phyloP scores from a whole-genome alignment of 2,113 vertebrate genomes.

The Centropus unirufus region DNA sequence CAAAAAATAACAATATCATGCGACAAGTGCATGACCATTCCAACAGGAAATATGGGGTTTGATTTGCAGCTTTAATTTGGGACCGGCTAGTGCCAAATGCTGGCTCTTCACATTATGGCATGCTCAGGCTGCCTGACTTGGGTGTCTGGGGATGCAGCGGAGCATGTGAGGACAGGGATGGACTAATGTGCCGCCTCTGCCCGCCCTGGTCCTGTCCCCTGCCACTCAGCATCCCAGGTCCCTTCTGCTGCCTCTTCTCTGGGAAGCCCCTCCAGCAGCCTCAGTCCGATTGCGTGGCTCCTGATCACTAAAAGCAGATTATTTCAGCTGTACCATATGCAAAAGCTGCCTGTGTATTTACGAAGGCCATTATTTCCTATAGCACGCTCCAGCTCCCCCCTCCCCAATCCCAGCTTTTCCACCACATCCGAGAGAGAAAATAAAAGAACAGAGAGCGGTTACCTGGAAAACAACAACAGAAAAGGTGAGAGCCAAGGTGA shows the following conservation, averaged over 20 bases:
- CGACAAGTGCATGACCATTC: background rate
- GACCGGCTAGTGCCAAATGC: background rate
- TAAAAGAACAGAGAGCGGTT: background rate
- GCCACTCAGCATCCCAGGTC: background rate
- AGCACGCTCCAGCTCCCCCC: background rate
- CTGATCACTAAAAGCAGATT: slow-evolving; percentile 5
- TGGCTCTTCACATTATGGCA: background rate
- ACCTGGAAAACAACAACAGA: background rate
- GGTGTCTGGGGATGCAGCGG: background rate
- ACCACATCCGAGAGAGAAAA: background rate
- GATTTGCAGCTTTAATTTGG: background rate
- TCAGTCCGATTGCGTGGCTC: background rate
- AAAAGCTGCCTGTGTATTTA: background rate
- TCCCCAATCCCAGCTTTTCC: background rate
- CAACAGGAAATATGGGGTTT: background rate
- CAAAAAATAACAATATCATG: background rate
- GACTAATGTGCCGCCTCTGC: background rate
- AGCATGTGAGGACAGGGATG: background rate
- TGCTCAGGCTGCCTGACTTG: background rate
- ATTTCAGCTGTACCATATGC: background rate
- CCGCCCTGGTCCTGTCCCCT: too few relatives aligned
- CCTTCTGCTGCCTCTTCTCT: background rate
- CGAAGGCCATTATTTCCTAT: background rate
- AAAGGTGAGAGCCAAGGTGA: background rate
- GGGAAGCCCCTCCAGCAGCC: background rate